Evolutionary conservation across 2,888 invertebrate genomes (phyloP), one percentile per base, ranked within the genome.

Genomic region (Heliothis peltigera): DNA sequence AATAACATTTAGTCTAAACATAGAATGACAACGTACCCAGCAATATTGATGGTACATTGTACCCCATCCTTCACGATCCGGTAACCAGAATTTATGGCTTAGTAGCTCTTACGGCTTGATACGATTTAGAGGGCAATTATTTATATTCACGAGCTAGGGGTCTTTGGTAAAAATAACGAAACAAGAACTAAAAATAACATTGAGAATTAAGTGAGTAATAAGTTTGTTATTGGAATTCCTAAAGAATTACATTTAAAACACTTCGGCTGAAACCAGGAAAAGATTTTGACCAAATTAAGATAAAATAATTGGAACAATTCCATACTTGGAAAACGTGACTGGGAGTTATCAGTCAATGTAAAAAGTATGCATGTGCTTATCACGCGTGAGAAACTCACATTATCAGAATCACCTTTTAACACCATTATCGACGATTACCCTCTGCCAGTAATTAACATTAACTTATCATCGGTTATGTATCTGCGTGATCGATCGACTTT

Each of bases 341-440:
- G 18, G 7, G n/a, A n/a, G 10, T 25, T 47, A 46, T 42, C 28
- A 46, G 18, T 68, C 35, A 46, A 44, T 48, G 17, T 68, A 25
- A 46, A 44, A 39, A 44, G 21, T 17, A 44, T 51, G 17, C 84
- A 84, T 75, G 83, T 75, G 64, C 28, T 48, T n/a, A 61, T 60
- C 83, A 85, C 80, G 84, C 84, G 72, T 76, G 76, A 66, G 70
- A 75, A 75, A 55, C 58, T 62, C 47, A 28, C 52, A 44, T 59
- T 77, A 77, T 77, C 74, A 51, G n/a, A 0, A 48, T 63, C 74
- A 83, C 83, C 81, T 80, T 57, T 82, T 80, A 70, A 79, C 83
- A 71, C 46, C n/a, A 52, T 59, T 84, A 80, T 83, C 79, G n/a
- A 7, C 48, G 49, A 70, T 77, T 64, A 78, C 62, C 67, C 63